Base-by-base conservation (phyloP, 2,888 invertebrate genomes). In the Muscina levida region DNA sequence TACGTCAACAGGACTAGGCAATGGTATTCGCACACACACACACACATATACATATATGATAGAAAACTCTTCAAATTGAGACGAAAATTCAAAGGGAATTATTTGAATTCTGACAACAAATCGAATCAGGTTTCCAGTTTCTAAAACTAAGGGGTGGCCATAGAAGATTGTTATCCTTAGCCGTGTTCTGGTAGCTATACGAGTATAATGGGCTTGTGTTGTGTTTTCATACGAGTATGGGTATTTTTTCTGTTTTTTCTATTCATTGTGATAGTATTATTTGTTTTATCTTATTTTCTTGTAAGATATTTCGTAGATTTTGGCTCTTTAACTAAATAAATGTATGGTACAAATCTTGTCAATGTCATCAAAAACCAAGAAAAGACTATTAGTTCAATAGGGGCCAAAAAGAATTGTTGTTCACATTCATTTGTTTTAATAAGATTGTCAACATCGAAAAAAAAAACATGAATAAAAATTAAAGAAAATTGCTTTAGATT, bases 61-160 rank as follows among this genome's bases (percentile, higher is more conserved):
- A 17, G 59, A 39, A 37, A 19, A 13, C 17, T 11, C 59, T 19
- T 37, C 19, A 56, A 53, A 53, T 2, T 2, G 19, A 19, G 39
- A 59, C 10, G n/a, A 51, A 24, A 56, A 17, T 13, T 17, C 3
- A 10, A 48, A 62, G 37, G 10, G 17, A 59, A 37, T 59, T 67
- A 75, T 77, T 81, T 68, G 81, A 72, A 81, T 81, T 37, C 42
- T 77, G 70, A 62, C 57, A 77, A 73, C 77, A 77, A 77, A 24
- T 73, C 57, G 70, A 77, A 77, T 80, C 77, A 70, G 65, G 72
- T 80, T 73, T 66, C 48, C 65, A 77, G 3, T 8, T 8, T 31
- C 53, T 22, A 53, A 22, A 65, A 66, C 57, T 72, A 72, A 56
- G 51, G n/a, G 70, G 57, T 75, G 51, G 26, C 46, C 37, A 67